phyloP scores from a whole-genome alignment of 2,113 vertebrate species.

The Pycnonotus jocosus region DNA sequence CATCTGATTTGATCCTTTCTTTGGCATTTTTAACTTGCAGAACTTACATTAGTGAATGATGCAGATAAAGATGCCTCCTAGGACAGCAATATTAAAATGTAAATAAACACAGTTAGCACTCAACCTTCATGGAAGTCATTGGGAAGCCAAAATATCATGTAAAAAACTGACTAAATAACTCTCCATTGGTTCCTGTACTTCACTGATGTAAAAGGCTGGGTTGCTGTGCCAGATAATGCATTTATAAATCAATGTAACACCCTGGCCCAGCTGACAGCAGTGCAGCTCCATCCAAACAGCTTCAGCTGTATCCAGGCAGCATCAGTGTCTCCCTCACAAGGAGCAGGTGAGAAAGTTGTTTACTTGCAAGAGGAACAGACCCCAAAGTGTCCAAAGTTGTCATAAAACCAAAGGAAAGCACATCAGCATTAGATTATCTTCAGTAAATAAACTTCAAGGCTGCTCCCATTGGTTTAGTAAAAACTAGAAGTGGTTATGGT shows the following conservation, averaged over 20 bases:
- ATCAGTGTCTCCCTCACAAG: neutral
- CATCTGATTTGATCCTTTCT: neutral
- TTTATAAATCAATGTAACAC: conserved; percentile 24
- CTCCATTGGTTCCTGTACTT: neutral
- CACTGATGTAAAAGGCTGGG: neutral
- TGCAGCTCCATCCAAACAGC: neutral
- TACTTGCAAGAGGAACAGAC: neutral
- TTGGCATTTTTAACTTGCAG: neutral
- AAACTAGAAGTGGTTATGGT: neutral
- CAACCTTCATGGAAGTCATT: neutral
- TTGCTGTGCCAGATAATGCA: conserved; percentile 9
- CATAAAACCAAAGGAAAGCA: neutral
- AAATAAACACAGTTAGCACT: neutral
- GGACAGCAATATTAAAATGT: neutral
- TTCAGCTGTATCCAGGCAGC: conserved; percentile 13
- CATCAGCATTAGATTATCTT: neutral
- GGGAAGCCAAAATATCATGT: neutral
- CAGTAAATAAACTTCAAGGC: neutral
- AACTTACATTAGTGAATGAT: neutral
- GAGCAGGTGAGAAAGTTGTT: neutral
- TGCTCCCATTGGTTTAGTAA: neutral
- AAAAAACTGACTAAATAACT: conserved; percentile 4
- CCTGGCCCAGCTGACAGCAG: neutral
- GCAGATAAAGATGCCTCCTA: neutral
- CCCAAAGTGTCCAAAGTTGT: neutral